Evolutionary conservation across 2,888 invertebrate genomes (phyloP).

Genomic region (Cryptocephalus moraei): DNA sequence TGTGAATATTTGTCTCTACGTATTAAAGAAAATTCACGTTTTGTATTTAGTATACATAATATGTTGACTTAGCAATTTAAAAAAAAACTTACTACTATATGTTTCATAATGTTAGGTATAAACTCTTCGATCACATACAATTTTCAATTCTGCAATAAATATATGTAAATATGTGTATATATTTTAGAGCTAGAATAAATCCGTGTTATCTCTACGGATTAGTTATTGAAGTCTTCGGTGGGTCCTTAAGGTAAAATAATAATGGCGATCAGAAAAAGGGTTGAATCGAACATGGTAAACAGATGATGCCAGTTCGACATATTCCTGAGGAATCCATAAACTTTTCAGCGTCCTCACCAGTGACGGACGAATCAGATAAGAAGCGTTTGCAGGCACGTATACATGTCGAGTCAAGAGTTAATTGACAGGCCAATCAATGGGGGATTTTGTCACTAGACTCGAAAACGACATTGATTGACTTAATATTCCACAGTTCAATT

Average conservation of each 20-base stretch:
- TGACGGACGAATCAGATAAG: constrained; percentile 39
- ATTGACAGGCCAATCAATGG: constrained; percentile 41
- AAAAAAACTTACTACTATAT: too few relatives aligned
- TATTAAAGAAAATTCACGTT: too few relatives aligned
- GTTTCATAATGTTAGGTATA: too few relatives aligned
- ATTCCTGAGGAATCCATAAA: constrained; percentile 36
- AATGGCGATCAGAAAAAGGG: constrained; percentile 19
- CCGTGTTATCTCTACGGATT: too few relatives aligned
- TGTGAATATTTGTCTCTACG: too few relatives aligned
- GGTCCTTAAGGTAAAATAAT: background rate
- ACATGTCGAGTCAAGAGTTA: constrained; percentile 38
- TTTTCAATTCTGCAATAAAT: too few relatives aligned
- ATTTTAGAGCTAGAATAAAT: too few relatives aligned
- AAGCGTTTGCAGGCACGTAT: constrained; percentile 39
- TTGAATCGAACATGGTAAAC: constrained; percentile 31
- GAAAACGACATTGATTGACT: constrained; percentile 38
- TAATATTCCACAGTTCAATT: constrained; percentile 37
- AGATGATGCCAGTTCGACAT: constrained; percentile 34
- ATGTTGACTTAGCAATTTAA: too few relatives aligned
- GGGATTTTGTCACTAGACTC: constrained; percentile 38
- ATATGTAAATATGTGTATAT: too few relatives aligned
- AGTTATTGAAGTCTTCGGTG: too few relatives aligned
- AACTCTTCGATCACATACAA: too few relatives aligned
- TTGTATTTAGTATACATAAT: too few relatives aligned
- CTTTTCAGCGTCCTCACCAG: constrained; percentile 34